These are phyloP conservation scores for Drosophila pseudotakahashii DNA, from an alignment of 2,888 invertebrate species.

Conservation along the genomic window DNA sequence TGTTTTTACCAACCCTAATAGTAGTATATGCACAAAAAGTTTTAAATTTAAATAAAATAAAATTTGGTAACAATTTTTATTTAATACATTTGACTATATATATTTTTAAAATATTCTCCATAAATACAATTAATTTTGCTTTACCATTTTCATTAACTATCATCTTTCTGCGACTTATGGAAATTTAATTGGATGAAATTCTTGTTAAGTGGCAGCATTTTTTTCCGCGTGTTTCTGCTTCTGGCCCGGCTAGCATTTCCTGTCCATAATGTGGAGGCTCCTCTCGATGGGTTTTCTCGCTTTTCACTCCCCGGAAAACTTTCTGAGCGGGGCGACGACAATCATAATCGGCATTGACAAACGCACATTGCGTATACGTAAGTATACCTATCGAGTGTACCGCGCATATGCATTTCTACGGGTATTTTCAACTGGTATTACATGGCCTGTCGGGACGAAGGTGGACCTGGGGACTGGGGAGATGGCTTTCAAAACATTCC, in stretches of 20 bases:
- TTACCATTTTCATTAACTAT: neutral
- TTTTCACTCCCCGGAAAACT: slow-evolving; percentile 2
- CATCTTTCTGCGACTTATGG: neutral
- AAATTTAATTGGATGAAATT: slow-evolving; percentile 30
- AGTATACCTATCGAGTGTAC: slow-evolving; percentile 32
- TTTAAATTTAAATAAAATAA: no score
- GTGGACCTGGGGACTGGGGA: neutral
- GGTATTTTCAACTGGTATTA: slow-evolving; percentile 23
- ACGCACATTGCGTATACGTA: slow-evolving; percentile 50
- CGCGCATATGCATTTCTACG: slow-evolving; percentile 14
- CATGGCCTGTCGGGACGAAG: slow-evolving; percentile 4
- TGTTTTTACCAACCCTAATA: no score
- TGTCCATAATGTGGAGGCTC: slow-evolving; percentile 56
- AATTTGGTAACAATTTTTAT: no score
- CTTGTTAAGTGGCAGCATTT: slow-evolving; percentile 5
- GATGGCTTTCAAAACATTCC: slow-evolving; percentile 38
- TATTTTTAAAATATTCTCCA: no score
- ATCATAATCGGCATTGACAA: slow-evolving; percentile 74
- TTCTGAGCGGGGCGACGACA: slow-evolving; percentile 63
- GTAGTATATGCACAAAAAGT: no score
- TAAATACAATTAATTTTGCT: neutral
- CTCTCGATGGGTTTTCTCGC: slow-evolving; percentile 14
- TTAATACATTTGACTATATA: no score
- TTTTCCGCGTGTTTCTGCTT: slow-evolving; percentile 20
- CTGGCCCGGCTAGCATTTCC: slow-evolving; percentile 57